phyloP scores from a whole-genome alignment of 2,888 invertebrate species.

The Leptopilina myrica region DNA sequence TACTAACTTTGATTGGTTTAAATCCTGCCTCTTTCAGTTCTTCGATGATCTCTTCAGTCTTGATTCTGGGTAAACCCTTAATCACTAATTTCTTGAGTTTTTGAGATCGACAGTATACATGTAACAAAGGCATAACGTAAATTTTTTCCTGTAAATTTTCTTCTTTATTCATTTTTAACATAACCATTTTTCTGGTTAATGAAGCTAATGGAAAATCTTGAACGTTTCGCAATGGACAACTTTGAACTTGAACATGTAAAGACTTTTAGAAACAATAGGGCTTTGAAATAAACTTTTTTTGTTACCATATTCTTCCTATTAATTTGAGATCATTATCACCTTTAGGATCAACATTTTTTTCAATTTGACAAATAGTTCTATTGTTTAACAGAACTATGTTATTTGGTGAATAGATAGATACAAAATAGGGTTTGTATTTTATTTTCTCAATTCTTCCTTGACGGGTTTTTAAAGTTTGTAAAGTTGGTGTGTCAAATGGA shows the following conservation, averaged over 20 bases:
- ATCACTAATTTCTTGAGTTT: too few relatives aligned
- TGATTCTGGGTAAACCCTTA: too few relatives aligned
- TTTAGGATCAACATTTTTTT: not conserved
- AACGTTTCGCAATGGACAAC: not conserved
- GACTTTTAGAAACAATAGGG: not conserved
- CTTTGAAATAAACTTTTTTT: not conserved
- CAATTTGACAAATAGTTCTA: not conserved
- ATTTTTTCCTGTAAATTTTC: not conserved
- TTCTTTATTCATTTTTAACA: not conserved
- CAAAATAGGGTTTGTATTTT: not conserved
- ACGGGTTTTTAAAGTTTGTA: not conserved
- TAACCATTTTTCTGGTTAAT: not conserved
- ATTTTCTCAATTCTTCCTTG: not conserved
- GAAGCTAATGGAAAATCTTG: not conserved
- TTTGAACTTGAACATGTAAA: not conserved
- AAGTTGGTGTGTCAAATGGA: conserved; percentile 3
- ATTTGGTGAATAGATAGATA: not conserved
- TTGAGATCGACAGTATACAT: not conserved
- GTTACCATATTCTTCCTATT: not conserved
- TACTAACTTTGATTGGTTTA: too few relatives aligned
- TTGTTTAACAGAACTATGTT: not conserved
- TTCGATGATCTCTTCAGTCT: too few relatives aligned
- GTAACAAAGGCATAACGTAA: not conserved
- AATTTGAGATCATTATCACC: not conserved
- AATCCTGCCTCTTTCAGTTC: too few relatives aligned